Base-by-base conservation (phyloP, 2,888 invertebrate genomes). In the Anoncus sp. region DNA sequence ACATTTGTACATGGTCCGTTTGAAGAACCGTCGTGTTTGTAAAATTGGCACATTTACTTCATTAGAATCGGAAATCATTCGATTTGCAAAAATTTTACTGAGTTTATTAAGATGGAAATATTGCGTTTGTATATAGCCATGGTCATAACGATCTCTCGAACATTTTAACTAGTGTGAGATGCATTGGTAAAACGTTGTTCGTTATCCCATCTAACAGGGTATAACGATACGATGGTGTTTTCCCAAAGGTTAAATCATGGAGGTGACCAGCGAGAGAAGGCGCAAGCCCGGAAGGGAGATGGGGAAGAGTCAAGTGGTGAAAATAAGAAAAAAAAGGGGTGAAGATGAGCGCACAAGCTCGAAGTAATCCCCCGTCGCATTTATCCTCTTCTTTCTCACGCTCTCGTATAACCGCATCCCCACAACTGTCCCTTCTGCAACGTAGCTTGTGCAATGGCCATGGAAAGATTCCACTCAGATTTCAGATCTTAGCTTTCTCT, bases 401-500 rank as follows among this genome's bases (percentile, higher is more conserved):
- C 69, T 70, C 66, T 57, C 45, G 22, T 62, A 53, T 73, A 31
- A 45, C 49, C 47, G 47, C 63, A 45, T 40, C 67, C 63, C 16
- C 35, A 40, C 20, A 31, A 20, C 53, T 38, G 20, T 16, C 49
- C 43, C 22, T 47, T 47, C 53, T 66, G 57, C 65, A 62, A 69
- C 65, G 45, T 77, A 57, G 73, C 67, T 63, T 55, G 76, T 76
- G 78, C 75, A 81, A 79, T 70, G 78, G 66, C 77, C 75, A 69
- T 67, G 72, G 72, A 76, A 70, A 79, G 81, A 83, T 79, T 69
- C 76, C 55, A 77, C 80, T 82, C 77, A 82, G 84, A 84, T 84
- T 79, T 82, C 77, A 83, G 82, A 84, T 85, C 82, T 74, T 74
- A 53, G 59, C 66, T 66, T 57, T 57, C 62, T 60, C 59, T 71